phyloP scores from a whole-genome alignment of 2,888 invertebrate species.

The Perithous albicinctus region DNA sequence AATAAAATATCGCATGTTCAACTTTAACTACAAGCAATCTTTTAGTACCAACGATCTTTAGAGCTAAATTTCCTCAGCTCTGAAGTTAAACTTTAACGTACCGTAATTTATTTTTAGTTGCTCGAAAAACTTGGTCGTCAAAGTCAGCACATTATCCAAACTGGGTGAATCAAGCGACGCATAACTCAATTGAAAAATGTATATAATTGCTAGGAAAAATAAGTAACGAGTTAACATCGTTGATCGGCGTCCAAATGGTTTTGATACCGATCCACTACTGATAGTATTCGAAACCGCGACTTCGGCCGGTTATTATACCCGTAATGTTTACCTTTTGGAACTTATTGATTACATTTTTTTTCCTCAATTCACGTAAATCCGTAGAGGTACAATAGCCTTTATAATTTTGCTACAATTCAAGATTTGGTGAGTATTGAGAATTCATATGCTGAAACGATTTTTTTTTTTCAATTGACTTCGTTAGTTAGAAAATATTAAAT shows the following conservation, averaged over 20 bases:
- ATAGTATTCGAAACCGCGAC: not conserved
- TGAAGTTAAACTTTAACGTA: constrained; percentile 54
- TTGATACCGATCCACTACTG: constrained; percentile 22
- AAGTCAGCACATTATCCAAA: constrained; percentile 64
- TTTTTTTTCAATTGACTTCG: not conserved
- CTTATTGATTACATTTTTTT: constrained; percentile 70
- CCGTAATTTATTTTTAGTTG: constrained; percentile 71
- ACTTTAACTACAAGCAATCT: not conserved
- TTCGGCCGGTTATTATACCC: not conserved
- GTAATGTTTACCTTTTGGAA: constrained; percentile 57
- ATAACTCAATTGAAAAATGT: constrained; percentile 1
- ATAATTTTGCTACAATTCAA: not conserved
- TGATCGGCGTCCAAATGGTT: not conserved
- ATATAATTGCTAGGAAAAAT: constrained; percentile 1
- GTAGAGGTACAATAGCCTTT: not conserved
- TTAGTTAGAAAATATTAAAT: no score
- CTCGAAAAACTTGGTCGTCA: constrained; percentile 69
- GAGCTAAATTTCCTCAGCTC: constrained; percentile 14
- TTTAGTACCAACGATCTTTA: not conserved
- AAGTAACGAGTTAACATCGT: constrained; percentile 37
- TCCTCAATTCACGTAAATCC: not conserved
- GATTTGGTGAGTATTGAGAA: not conserved
- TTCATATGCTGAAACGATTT: not conserved
- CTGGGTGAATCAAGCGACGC: not conserved
- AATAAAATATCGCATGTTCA: not conserved